Conservation (phyloP, 2,888 invertebrate species). For the Machimus atricapillus region DNA sequence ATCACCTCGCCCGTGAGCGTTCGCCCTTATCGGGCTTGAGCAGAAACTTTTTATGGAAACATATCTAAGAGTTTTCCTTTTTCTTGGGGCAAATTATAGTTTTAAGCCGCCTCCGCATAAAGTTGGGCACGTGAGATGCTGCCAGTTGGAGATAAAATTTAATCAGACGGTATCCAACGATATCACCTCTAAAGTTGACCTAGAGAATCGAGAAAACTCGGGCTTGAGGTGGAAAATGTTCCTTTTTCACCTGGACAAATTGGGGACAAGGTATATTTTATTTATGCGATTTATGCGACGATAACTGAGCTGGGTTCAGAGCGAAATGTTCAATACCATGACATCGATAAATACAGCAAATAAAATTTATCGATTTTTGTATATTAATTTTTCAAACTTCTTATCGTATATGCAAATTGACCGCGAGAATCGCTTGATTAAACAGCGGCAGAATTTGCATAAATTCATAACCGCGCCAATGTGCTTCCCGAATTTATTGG, state of each 20-base stretch:
- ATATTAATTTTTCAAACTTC: not conserved
- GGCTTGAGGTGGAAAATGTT: not conserved
- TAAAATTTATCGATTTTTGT: not conserved
- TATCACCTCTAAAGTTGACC: not conserved
- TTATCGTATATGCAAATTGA: not conserved
- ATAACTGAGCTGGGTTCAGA: not conserved
- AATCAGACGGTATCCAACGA: not conserved
- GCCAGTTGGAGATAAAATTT: not conserved
- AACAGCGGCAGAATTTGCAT: not conserved
- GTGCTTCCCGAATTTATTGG: not conserved
- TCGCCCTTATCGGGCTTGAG: not conserved
- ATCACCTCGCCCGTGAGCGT: not conserved
- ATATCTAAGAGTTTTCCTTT: not conserved
- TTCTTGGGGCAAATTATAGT: not conserved
- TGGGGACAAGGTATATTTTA: not conserved
- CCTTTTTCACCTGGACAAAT: not conserved
- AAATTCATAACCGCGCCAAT: not conserved
- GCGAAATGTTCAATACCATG: not conserved
- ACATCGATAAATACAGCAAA: not conserved
- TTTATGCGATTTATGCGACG: not conserved
- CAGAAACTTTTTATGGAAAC: not conserved
- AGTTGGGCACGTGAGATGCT: not conserved
- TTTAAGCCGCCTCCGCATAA: not conserved
- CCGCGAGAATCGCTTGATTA: not conserved
- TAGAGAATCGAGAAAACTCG: not conserved